A percentile compares a stretch with the other conserved stretches of the same genome.
These are phyloP conservation scores for Dendrolimus punctatus DNA, from an alignment of 1,140 invertebrate genomes.

Conservation along the genomic window DNA sequence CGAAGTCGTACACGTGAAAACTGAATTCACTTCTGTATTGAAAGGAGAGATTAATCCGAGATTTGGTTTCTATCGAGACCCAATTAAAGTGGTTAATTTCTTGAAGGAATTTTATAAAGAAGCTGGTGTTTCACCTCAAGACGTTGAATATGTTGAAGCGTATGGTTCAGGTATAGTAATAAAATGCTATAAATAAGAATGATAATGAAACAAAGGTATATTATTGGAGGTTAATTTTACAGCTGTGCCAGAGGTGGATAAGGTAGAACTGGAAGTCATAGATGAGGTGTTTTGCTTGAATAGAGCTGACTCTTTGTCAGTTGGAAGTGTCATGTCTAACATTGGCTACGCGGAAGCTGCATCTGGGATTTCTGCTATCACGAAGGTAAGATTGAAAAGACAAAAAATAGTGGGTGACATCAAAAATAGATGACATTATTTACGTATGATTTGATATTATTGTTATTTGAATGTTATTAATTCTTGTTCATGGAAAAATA, in stretches of 20 bases:
- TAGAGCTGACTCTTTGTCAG: conserved; percentile 72
- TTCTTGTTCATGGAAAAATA: too few relatives aligned
- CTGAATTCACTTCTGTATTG: conserved; percentile 46
- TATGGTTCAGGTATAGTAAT: conserved; percentile 76
- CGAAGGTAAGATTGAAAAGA: conserved; percentile 59
- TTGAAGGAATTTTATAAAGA: conserved; percentile 77
- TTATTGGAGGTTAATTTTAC: conserved; percentile 21
- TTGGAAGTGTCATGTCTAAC: conserved; percentile 83
- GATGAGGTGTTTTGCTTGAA: conserved; percentile 50
- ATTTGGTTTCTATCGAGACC: conserved; percentile 70
- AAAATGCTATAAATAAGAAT: background rate
- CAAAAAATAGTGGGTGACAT: too few relatives aligned
- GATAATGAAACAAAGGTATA: background rate
- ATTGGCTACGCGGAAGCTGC: conserved; percentile 81
- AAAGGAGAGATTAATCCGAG: conserved; percentile 14
- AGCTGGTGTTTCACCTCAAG: conserved; percentile 74
- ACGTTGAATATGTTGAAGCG: conserved; percentile 81
- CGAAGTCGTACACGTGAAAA: conserved; percentile 78
- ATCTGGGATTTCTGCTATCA: conserved; percentile 73
- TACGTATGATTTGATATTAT: too few relatives aligned
- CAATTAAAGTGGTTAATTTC: conserved; percentile 67
- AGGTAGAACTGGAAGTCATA: conserved; percentile 38
- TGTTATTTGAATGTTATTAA: too few relatives aligned
- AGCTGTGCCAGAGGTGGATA: conserved; percentile 57
- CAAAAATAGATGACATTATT: too few relatives aligned